Percentiles rank a stretch among this genome's conserved stretches.
phyloP scores from a whole-genome alignment of 2,797 vertebrate genomes.

The Steatocranus sp. region DNA sequence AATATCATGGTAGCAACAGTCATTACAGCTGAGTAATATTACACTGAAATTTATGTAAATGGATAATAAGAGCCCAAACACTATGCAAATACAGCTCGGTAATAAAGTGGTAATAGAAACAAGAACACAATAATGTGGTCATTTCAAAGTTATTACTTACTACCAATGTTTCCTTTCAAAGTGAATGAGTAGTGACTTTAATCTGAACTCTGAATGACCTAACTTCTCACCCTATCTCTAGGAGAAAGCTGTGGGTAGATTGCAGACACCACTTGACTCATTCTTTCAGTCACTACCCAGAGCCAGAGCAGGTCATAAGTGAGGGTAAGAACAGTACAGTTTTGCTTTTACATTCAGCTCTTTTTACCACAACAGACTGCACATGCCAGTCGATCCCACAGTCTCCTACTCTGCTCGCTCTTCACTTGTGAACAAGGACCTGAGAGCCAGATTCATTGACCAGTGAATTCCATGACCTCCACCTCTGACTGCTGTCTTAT shows the following conservation, averaged over 20 bases:
- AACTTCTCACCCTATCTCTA: neutral
- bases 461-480: neutral
- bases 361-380: neutral
- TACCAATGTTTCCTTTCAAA: neutral
- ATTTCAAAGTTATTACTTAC: neutral
- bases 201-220: neutral
- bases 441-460: neutral
- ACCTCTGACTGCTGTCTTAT: neutral
- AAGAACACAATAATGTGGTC: neutral
- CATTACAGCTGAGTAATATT: neutral
- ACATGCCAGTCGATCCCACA: neutral
- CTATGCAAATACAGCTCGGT: neutral
- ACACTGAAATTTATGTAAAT: neutral
- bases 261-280: neutral
- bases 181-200: neutral
- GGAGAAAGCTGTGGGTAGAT: neutral
- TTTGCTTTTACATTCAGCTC: neutral
- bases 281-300: neutral
- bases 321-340: neutral
- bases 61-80: neutral
- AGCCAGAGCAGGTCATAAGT: neutral
- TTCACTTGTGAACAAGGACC: neutral
- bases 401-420: neutral
- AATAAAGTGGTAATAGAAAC: neutral
- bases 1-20: neutral